phyloP scores from a whole-genome alignment of 2,113 vertebrate species.

The Stercorarius parasiticus region DNA sequence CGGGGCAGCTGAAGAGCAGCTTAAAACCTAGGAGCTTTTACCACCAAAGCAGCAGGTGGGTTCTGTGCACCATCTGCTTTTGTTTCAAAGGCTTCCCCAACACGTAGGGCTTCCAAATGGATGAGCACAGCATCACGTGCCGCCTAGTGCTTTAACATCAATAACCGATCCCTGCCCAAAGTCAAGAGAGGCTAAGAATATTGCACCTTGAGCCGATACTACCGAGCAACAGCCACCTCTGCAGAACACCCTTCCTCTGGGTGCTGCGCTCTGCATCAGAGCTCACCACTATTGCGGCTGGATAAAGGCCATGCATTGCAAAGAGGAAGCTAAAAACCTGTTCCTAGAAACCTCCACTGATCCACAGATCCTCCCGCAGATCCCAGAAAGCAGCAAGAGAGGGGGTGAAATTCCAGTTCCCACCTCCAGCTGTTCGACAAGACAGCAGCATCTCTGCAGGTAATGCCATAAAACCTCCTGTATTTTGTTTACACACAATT shows the following conservation, averaged over 20 bases:
- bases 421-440: background rate
- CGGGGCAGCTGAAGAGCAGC: background rate
- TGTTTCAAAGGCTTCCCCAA: background rate
- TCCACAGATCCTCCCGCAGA: background rate
- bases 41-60: background rate
- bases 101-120: background rate
- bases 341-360: background rate
- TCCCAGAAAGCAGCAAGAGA: background rate
- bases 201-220: background rate
- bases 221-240: background rate
- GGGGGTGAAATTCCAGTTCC: background rate
- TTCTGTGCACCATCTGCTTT: background rate
- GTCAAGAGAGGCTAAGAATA: background rate
- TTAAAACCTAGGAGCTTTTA: background rate
- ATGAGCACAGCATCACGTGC: background rate
- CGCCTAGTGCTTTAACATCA: background rate
- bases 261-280: accelerated
- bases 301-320: background rate
- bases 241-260: background rate
- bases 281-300: background rate
- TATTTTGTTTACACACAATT: background rate
- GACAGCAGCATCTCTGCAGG: background rate
- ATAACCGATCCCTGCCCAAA: background rate
- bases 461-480: background rate
- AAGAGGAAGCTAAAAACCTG: background rate